Percentiles rank a stretch among this genome's conserved stretches.
These are phyloP conservation scores for Brassicogethes aeneus DNA, from an alignment of 2,888 invertebrate species.

Conservation along the genomic window DNA sequence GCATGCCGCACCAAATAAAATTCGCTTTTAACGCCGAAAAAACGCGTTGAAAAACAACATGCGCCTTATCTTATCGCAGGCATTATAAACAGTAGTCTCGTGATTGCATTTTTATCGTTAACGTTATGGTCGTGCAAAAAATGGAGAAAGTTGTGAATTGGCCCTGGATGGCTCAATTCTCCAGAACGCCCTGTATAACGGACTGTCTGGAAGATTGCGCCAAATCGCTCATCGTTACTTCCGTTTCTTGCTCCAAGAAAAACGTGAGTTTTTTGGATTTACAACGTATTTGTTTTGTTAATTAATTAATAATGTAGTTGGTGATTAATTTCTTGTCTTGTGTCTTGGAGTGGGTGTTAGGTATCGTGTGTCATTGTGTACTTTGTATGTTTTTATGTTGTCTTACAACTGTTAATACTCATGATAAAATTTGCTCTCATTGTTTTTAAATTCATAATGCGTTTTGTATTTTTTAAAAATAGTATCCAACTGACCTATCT, in stretches of 20 bases:
- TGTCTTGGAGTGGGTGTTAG: no score
- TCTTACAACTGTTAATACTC: no score
- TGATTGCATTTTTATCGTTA: background rate
- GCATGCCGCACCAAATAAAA: background rate
- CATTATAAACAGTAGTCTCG: background rate
- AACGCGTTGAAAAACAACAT: no score
- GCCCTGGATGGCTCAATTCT: constrained; percentile 12
- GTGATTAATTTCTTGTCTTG: no score
- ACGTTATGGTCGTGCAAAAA: background rate
- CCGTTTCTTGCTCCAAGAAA: constrained; percentile 27
- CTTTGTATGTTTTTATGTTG: no score
- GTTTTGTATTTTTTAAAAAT: no score
- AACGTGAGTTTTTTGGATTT: constrained; percentile 23
- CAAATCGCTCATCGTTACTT: constrained; percentile 26
- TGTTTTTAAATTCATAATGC: no score
- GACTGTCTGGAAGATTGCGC: constrained; percentile 33
- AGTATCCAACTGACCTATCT: no score
- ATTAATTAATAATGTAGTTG: no score
- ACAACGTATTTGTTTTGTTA: no score
- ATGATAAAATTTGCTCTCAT: no score
- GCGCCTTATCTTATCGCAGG: background rate
- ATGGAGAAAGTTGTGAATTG: background rate
- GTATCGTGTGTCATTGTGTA: no score
- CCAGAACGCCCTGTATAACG: constrained; percentile 29
- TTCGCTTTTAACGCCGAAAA: background rate